These are phyloP conservation scores for Cheilosia impressa DNA, from an alignment of 2,888 invertebrate species.

Conservation along the genomic window DNA sequence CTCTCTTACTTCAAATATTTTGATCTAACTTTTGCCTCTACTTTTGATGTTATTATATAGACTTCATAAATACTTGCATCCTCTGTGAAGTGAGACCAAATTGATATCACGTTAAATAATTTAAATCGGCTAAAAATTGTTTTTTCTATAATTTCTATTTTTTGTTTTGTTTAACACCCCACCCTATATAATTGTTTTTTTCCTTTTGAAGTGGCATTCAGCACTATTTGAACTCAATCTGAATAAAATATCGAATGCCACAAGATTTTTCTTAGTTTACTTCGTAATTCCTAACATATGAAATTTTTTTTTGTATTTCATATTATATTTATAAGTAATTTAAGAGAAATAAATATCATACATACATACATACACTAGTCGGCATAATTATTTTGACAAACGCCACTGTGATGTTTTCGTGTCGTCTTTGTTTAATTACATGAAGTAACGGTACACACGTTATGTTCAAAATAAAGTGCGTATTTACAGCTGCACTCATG, in stretches of 20 bases:
- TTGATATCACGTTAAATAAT: constrained; percentile 6
- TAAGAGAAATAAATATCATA: too few relatives aligned
- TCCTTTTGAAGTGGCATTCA: background rate
- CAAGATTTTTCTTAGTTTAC: constrained; percentile 11
- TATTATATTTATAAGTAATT: background rate
- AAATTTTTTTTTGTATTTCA: constrained; percentile 2
- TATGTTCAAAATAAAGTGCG: too few relatives aligned
- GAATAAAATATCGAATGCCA: constrained; percentile 10
- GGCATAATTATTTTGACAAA: too few relatives aligned
- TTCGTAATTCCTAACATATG: constrained; percentile 1
- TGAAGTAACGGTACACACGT: too few relatives aligned
- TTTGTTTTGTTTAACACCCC: background rate
- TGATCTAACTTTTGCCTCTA: too few relatives aligned
- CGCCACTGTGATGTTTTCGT: too few relatives aligned
- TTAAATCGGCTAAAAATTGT: background rate
- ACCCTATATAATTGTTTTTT: background rate
- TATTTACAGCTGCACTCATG: too few relatives aligned
- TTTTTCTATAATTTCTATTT: background rate
- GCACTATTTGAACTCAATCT: background rate
- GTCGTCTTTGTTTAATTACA: too few relatives aligned
- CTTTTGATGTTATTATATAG: background rate
- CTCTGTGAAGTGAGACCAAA: constrained; percentile 1
- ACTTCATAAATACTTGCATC: background rate
- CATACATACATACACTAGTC: too few relatives aligned
- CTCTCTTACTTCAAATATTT: too few relatives aligned